A percentile compares a stretch with the other conserved stretches of the same genome.
These are phyloP conservation scores for Drosophila guanche DNA, from an alignment of 1,140 invertebrate genomes.

Conservation along the genomic window DNA sequence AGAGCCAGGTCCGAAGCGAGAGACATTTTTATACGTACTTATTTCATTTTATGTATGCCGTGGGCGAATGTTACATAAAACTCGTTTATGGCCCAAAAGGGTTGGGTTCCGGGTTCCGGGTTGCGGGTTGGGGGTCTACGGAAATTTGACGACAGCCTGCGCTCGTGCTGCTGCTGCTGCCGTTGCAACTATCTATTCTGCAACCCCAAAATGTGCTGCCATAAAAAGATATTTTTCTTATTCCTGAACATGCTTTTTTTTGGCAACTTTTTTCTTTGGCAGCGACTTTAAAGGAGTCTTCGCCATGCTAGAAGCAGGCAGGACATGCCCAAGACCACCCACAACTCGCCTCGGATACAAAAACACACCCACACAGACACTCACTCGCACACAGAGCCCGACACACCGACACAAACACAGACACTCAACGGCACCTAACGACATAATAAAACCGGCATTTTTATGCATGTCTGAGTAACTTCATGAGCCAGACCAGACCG, in stretches of 20 bases:
- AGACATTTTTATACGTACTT: slow-evolving; percentile 50
- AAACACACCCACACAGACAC: slow-evolving; percentile 20
- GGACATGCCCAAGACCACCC: slow-evolving; percentile 21
- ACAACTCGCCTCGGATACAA: slow-evolving; percentile 32
- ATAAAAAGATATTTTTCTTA: slow-evolving; percentile 45
- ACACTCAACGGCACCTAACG: slow-evolving; percentile 57
- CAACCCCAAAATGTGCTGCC: slow-evolving; percentile 24
- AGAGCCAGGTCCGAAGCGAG: slow-evolving; percentile 9
- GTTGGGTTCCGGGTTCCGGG: slow-evolving; percentile 41
- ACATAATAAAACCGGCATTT: slow-evolving; percentile 82
- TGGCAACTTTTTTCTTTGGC: slow-evolving; percentile 8
- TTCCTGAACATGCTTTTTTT: slow-evolving; percentile 14
- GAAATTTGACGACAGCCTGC: slow-evolving; percentile 18
- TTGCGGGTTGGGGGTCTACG: not conserved
- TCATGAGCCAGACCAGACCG: slow-evolving; percentile 71
- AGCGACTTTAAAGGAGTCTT: slow-evolving; percentile 46
- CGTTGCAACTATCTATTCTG: slow-evolving; percentile 51
- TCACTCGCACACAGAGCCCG: slow-evolving; percentile 14
- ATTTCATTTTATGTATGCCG: slow-evolving; percentile 73
- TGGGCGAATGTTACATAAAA: slow-evolving; percentile 75
- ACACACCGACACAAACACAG: slow-evolving; percentile 23
- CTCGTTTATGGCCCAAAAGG: slow-evolving; percentile 64
- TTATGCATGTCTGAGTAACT: slow-evolving; percentile 82
- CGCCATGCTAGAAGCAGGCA: slow-evolving; percentile 31
- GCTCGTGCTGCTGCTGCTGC: slow-evolving; percentile 7